Percentiles rank a stretch among this genome's conserved stretches.
phyloP scores from a whole-genome alignment of 2,113 vertebrate genomes.

The Rhinichthys klamathensis region DNA sequence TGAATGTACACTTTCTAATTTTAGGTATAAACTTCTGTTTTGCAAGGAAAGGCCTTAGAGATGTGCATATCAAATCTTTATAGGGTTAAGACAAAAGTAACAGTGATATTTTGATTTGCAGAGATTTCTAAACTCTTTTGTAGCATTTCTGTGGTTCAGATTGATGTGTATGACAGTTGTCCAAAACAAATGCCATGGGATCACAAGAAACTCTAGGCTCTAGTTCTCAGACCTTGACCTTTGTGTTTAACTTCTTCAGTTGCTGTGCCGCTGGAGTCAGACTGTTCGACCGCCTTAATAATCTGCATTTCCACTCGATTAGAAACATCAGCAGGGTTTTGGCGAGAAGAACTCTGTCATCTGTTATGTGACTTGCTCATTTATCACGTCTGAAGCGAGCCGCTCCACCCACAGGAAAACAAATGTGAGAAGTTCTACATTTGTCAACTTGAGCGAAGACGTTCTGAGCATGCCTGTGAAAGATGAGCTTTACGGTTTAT shows the following conservation, averaged over 20 bases:
- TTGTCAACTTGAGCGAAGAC: slow-evolving; percentile 11
- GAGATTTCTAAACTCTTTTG: neutral
- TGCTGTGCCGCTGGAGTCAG: neutral
- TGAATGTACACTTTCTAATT: too few relatives aligned
- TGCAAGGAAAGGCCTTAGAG: too few relatives aligned
- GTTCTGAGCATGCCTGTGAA: neutral
- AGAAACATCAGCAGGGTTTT: neutral
- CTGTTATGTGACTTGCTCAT: slow-evolving; percentile 7
- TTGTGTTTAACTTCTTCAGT: neutral
- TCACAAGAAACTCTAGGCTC: neutral
- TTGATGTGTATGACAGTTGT: neutral
- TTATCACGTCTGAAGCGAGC: slow-evolving; percentile 1
- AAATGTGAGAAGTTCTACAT: slow-evolving; percentile 2
- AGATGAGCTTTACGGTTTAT: neutral
- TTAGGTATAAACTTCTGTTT: too few relatives aligned
- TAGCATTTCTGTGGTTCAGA: neutral
- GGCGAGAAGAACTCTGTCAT: neutral
- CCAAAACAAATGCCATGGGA: neutral
- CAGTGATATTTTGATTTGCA: neutral
- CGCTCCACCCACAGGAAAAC: slow-evolving; percentile 11
- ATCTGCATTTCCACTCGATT: neutral
- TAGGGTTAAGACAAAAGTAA: neutral
- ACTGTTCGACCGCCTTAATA: neutral
- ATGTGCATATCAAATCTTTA: too few relatives aligned
- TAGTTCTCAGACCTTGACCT: neutral